Conservation (phyloP, 2,888 invertebrate genomes). For the Diarsia dahlii region DNA sequence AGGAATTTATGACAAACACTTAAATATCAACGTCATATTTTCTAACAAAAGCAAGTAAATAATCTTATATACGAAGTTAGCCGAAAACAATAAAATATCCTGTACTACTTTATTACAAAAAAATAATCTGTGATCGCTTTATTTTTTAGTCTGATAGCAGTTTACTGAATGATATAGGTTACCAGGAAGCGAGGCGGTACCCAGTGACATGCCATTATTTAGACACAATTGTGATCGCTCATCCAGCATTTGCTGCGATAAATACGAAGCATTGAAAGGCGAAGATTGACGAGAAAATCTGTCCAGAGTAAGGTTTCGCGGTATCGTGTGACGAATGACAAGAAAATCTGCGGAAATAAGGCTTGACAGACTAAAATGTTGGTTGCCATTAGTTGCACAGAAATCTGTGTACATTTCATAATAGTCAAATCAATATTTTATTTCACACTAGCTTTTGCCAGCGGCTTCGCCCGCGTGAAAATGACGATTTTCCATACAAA, state of each 20-base stretch:
- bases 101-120: not conserved
- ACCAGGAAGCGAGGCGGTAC: conserved; percentile 10
- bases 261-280: conserved; percentile 34
- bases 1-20: not conserved
- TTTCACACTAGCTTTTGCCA: too few species aligned
- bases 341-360: conserved; percentile 13
- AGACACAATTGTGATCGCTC: conserved; percentile 47
- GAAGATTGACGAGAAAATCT: conserved; percentile 51
- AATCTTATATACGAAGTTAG: not conserved
- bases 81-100: not conserved
- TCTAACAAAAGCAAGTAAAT: not conserved
- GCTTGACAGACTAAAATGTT: conserved; percentile 13
- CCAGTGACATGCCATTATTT: conserved; percentile 41
- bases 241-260: conserved; percentile 28
- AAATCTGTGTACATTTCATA: not conserved
- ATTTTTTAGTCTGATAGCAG: not conserved
- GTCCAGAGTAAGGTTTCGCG: conserved; percentile 23
- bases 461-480: too few species aligned
- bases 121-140: not conserved
- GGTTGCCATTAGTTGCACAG: not conserved
- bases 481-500: too few species aligned
- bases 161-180: conserved; percentile 25
- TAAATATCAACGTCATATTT: not conserved
- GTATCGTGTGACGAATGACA: conserved; percentile 27
- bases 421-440: too few species aligned